Percentiles rank a stretch among this genome's conserved stretches.
phyloP scores from a whole-genome alignment of 2,888 invertebrate species.

The Caenorhabditis sp. region DNA sequence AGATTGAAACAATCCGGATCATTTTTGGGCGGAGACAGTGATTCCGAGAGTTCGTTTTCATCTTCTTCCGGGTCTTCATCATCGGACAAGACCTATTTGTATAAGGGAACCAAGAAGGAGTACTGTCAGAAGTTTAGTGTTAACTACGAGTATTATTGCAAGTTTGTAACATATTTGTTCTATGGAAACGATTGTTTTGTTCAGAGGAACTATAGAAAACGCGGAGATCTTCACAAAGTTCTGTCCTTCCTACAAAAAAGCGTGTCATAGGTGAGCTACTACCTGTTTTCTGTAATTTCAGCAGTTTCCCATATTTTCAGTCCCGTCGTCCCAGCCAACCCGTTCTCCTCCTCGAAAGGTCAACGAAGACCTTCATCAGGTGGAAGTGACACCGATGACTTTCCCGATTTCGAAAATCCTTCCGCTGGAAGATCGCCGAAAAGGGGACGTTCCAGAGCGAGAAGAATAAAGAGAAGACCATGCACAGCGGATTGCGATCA shows the following conservation, averaged over 20 bases:
- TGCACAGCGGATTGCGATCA: slow-evolving; percentile 77
- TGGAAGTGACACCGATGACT: slow-evolving; percentile 33
- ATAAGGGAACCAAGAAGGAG: slow-evolving; percentile 67
- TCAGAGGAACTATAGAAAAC: slow-evolving; percentile 59
- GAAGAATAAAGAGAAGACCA: slow-evolving; percentile 50
- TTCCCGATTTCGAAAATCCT: slow-evolving; percentile 68
- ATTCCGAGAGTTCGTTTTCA: background rate
- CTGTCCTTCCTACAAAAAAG: slow-evolving; percentile 68
- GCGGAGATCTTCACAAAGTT: slow-evolving; percentile 67
- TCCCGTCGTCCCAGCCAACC: slow-evolving; percentile 33
- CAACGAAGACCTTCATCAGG: background rate
- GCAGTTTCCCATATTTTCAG: background rate
- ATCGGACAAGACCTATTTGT: slow-evolving; percentile 56
- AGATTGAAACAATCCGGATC: slow-evolving; percentile 69
- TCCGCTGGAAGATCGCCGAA: background rate
- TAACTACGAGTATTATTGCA: slow-evolving; percentile 72
- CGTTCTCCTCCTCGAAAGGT: slow-evolving; percentile 34
- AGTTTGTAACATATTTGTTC: too few relatives aligned
- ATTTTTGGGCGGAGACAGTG: slow-evolving; percentile 55
- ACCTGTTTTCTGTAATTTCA: background rate
- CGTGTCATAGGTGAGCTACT: slow-evolving; percentile 27
- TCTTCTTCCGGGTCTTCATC: slow-evolving; percentile 23
- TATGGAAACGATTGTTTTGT: too few relatives aligned
- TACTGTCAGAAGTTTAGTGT: slow-evolving; percentile 72
- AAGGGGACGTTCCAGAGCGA: background rate